Percentiles rank a stretch among this genome's conserved stretches.
phyloP scores from a whole-genome alignment of 2,888 invertebrate genomes.

The Spisula solida region DNA sequence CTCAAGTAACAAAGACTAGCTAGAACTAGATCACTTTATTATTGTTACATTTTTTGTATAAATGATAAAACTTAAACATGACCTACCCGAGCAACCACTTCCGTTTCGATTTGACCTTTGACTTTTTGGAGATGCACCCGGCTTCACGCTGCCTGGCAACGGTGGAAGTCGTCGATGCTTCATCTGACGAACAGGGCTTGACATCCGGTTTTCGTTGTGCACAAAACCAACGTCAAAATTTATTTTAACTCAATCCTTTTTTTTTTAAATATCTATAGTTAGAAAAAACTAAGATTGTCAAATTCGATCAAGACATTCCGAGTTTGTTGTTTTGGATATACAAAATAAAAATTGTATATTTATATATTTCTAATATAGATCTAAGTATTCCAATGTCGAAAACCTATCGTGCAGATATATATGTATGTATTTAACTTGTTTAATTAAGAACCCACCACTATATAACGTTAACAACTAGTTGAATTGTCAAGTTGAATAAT shows the following conservation, averaged over 20 bases:
- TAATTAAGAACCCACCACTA: not conserved
- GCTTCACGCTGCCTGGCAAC: slow-evolving; percentile 73
- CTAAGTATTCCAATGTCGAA: not conserved
- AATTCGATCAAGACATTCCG: not conserved
- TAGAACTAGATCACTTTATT: too few species aligned
- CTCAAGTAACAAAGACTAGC: too few species aligned
- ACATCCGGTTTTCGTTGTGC: slow-evolving; percentile 65
- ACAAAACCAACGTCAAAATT: not conserved
- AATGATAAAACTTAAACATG: not conserved
- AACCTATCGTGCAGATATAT: not conserved
- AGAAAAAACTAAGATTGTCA: not conserved
- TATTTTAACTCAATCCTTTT: too few species aligned
- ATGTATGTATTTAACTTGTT: not conserved
- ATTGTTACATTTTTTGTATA: not conserved
- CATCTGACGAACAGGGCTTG: slow-evolving; percentile 79
- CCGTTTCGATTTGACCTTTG: not conserved
- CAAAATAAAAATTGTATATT: not conserved
- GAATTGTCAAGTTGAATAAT: not conserved
- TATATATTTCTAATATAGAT: not conserved
- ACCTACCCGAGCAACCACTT: slow-evolving; percentile 2
- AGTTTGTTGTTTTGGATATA: not conserved
- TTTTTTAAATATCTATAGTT: not conserved
- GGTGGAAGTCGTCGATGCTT: slow-evolving; percentile 80
- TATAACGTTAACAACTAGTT: not conserved
- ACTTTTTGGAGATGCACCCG: slow-evolving; percentile 56